These are phyloP conservation scores for Agonum fuliginosum DNA, from an alignment of 2,888 invertebrate genomes.

Conservation along the genomic window DNA sequence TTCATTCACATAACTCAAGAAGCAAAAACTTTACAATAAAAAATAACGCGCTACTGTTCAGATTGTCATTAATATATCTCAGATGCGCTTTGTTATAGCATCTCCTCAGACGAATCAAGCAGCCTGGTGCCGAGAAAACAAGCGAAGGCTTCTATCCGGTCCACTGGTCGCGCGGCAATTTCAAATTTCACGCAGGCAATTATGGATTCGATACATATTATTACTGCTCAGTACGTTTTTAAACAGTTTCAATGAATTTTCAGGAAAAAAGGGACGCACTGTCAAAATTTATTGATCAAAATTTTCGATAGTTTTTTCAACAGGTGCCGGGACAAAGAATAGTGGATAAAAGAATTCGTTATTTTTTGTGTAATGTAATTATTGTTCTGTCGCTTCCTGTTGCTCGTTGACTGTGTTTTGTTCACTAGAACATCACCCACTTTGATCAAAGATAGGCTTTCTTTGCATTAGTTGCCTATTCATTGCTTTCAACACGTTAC, in stretches of 20 bases:
- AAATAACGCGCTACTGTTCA: slow-evolving; percentile 45
- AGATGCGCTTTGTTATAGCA: slow-evolving; percentile 63
- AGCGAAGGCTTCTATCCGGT: slow-evolving; percentile 61
- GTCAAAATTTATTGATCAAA: slow-evolving; percentile 52
- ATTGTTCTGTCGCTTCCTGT: slow-evolving; percentile 51
- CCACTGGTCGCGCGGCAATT: slow-evolving; percentile 69
- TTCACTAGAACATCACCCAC: slow-evolving; percentile 28
- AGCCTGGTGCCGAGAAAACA: neutral
- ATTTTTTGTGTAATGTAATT: slow-evolving; percentile 42
- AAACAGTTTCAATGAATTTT: slow-evolving; percentile 52
- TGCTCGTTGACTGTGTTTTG: slow-evolving; percentile 39
- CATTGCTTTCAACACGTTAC: slow-evolving; percentile 8
- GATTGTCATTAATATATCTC: slow-evolving; percentile 49
- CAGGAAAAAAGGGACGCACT: slow-evolving; percentile 41
- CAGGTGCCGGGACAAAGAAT: slow-evolving; percentile 50
- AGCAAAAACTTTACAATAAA: slow-evolving; percentile 26
- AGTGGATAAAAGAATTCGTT: slow-evolving; percentile 46
- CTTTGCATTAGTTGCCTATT: slow-evolving; percentile 5
- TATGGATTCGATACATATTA: slow-evolving; percentile 71
- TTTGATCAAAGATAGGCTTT: slow-evolving; percentile 22
- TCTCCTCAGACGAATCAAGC: slow-evolving; percentile 62
- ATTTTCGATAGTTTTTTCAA: slow-evolving; percentile 50
- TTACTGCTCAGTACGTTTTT: slow-evolving; percentile 62
- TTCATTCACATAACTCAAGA: slow-evolving; percentile 34
- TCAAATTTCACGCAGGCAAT: slow-evolving; percentile 72